These are phyloP conservation scores for Poeciliopsis occidentalis DNA, from an alignment of 2,113 vertebrate species.

Conservation along the genomic window DNA sequence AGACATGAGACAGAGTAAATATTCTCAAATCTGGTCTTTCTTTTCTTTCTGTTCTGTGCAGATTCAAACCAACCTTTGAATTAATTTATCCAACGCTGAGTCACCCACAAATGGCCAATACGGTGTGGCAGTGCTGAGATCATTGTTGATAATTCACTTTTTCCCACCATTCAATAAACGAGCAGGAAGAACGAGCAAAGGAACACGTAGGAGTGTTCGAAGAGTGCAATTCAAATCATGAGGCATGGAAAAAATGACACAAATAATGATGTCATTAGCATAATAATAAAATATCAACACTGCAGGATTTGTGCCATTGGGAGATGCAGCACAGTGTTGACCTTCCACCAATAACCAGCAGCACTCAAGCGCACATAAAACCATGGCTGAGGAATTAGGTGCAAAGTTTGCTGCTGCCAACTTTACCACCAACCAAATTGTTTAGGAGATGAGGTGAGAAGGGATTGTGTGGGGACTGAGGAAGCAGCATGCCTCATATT, in stretches of 20 bases:
- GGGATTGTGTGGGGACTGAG: not conserved
- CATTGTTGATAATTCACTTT: slow-evolving; percentile 75
- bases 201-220: slow-evolving; percentile 53
- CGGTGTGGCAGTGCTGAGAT: slow-evolving; percentile 64
- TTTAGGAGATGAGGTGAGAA: slow-evolving; percentile 27
- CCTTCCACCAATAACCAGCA: slow-evolving; percentile 24
- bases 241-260: slow-evolving; percentile 1
- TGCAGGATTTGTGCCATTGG: slow-evolving; percentile 6
- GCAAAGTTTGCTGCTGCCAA: slow-evolving; percentile 25
- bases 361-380: slow-evolving; percentile 20
- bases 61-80: slow-evolving; percentile 66
- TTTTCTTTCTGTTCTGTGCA: slow-evolving; percentile 12
- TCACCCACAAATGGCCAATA: slow-evolving; percentile 64
- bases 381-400: slow-evolving; percentile 28
- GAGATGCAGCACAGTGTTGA: not conserved
- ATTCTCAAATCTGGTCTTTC: slow-evolving; percentile 12
- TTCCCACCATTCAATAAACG: slow-evolving; percentile 63
- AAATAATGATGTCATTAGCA: slow-evolving; percentile 13
- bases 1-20: slow-evolving; percentile 22
- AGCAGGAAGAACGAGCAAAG: slow-evolving; percentile 32
- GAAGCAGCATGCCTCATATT: slow-evolving; percentile 8
- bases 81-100: slow-evolving; percentile 68
- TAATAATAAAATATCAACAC: slow-evolving; percentile 3
- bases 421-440: slow-evolving; percentile 26
- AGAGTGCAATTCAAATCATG: not conserved